Evolutionary conservation across 1,140 invertebrate species (phyloP).

Genomic region (Drosophila sp.): DNA sequence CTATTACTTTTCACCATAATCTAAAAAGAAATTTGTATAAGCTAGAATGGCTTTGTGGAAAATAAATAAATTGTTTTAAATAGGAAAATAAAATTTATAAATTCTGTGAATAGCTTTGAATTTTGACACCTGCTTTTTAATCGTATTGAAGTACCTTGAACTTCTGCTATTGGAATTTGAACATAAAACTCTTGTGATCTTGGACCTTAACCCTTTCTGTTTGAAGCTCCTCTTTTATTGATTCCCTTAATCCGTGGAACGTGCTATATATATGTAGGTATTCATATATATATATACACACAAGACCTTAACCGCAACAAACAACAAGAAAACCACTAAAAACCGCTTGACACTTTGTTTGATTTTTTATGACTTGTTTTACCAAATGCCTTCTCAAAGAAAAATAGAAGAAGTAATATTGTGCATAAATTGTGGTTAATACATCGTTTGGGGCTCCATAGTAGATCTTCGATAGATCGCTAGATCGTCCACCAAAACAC

Average conservation of each 20-base stretch:
- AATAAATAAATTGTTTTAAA: too few species aligned
- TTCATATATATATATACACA: not conserved
- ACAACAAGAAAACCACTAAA: conserved; percentile 40
- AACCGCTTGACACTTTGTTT: conserved; percentile 71
- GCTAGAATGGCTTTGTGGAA: too few species aligned
- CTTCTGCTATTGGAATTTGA: not conserved
- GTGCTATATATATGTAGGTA: conserved; percentile 30
- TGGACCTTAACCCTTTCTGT: conserved; percentile 1
- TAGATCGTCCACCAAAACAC: conserved; percentile 30
- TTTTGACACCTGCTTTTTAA: conserved; percentile 2
- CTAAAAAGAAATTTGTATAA: too few species aligned
- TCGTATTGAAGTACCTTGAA: not conserved
- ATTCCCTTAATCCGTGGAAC: conserved; percentile 28
- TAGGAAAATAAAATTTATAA: too few species aligned
- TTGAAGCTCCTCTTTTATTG: conserved; percentile 15
- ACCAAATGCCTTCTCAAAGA: conserved; percentile 36
- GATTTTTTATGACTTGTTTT: conserved; percentile 65
- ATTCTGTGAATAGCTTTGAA: too few species aligned
- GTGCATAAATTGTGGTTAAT: conserved; percentile 55
- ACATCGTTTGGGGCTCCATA: conserved; percentile 9
- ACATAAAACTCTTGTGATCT: not conserved
- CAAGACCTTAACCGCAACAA: conserved; percentile 11
- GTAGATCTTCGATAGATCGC: conserved; percentile 41
- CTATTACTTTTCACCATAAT: too few species aligned
- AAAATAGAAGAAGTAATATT: conserved; percentile 39